These are phyloP conservation scores for Hippocampus comes DNA, from an alignment of 2,113 vertebrate species.

Conservation along the genomic window DNA sequence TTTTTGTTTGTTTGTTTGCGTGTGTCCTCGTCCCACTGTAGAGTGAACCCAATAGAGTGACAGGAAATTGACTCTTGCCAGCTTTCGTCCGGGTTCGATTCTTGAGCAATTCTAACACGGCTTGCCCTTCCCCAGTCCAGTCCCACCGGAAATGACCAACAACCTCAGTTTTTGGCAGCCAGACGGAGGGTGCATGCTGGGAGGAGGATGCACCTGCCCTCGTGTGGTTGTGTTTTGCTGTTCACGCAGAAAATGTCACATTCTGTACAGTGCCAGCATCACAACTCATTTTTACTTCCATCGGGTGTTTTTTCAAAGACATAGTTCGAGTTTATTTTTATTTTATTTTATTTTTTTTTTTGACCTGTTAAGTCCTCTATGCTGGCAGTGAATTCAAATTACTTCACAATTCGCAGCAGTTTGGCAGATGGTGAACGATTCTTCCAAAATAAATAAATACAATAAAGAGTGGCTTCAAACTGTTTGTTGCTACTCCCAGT, in stretches of 20 bases:
- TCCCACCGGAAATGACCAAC: slow-evolving; percentile 32
- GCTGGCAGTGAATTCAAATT: not conserved
- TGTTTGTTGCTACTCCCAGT: not conserved
- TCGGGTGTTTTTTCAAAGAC: not conserved
- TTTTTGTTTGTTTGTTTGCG: not conserved
- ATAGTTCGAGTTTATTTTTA: no score
- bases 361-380: not conserved
- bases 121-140: not conserved
- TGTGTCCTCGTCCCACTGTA: slow-evolving; percentile 40
- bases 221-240: not conserved
- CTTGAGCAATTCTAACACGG: slow-evolving; percentile 33
- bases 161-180: slow-evolving; percentile 30
- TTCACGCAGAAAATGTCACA: not conserved
- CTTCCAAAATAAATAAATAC: no score
- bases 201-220: not conserved
- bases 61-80: slow-evolving; percentile 19
- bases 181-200: not conserved
- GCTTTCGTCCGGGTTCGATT: slow-evolving; percentile 22
- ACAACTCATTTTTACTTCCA: not conserved
- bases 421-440: not conserved
- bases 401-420: not conserved
- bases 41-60: slow-evolving; percentile 35
- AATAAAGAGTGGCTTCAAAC: no score
- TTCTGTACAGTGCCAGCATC: not conserved
- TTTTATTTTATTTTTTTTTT: no score